Base-by-base conservation (phyloP, 2,113 vertebrate species). In the Panurus biarmicus region DNA sequence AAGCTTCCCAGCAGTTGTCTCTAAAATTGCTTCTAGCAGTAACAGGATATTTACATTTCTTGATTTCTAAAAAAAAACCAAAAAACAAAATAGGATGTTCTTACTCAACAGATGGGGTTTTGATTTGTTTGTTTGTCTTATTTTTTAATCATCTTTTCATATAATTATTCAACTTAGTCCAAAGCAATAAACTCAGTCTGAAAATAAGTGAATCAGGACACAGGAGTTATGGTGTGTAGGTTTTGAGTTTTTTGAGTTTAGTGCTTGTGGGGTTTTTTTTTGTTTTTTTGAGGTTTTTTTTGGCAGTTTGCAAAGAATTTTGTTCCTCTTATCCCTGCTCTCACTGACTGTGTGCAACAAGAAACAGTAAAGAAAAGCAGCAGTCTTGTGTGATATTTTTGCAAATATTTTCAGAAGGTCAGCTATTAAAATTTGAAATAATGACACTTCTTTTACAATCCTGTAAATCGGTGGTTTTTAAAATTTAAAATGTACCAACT, bases 211-310 rank as follows among this genome's bases (percentile, higher is more conserved):
- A 3, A 36, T 67, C 8, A 12, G 54, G n/a, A 65, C 40, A 12
- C 24, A 54, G 22, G 4, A 74, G 16, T 19, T 85, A 15, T 1
- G 5, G 12, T 14, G 5, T 64, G 16, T 23, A 5, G 2, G 0
- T 2, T 60, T 77, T 58, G 38, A 57, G 19, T 6, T 42, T 51
- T 11, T 31, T 25, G 35, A 31, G 7, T 16, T 42, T 29, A 67
- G 29, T 14, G 6, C n/a, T 33, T 38, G 18, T 22, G n/a, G n/a
- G n/a, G n/a, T n/a, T n/a, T 35, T 75, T 54, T 5, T 11, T 78
- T 17, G 5, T 4, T 3, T 6, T 12, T n/a, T 22, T n/a, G n/a
- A n/a, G n/a, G n/a, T n/a, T 36, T 56, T 50, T 73, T 57, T 28
- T 18, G 29, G 6, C 21, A 29, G 2, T 67, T 85, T 18, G 14